Conservation (phyloP, 2,113 vertebrate genomes). For the Sinocyclocheilus rhinocerous region DNA sequence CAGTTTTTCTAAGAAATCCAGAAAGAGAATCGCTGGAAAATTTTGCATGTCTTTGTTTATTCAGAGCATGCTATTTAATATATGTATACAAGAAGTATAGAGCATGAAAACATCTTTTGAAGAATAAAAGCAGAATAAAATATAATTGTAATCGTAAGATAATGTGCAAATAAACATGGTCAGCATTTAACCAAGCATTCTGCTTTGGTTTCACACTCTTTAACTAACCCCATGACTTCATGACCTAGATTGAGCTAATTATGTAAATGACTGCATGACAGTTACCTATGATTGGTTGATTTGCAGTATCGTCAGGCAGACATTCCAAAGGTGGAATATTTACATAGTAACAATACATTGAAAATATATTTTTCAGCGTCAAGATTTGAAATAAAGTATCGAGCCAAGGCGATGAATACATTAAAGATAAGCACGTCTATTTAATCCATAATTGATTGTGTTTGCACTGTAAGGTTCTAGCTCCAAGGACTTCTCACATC, state of each 20-base stretch:
- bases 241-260: background rate
- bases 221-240: constrained; percentile 1
- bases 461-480: constrained; percentile 11
- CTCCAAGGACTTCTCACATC: constrained; percentile 15
- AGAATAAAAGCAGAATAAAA: background rate
- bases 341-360: background rate
- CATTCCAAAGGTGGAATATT: background rate
- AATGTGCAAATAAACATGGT: background rate
- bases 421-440: constrained; percentile 31
- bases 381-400: constrained; percentile 8
- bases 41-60: background rate
- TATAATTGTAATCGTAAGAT: background rate
- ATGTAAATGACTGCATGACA: constrained; percentile 27
- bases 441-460: constrained; percentile 40
- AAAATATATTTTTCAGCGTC: background rate
- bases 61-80: background rate
- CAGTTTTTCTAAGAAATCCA: background rate
- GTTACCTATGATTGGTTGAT: background rate
- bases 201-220: background rate
- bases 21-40: background rate
- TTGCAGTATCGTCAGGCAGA: background rate
- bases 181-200: background rate
- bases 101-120: background rate
- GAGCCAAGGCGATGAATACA: constrained; percentile 4
- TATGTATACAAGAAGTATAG: background rate